These are phyloP conservation scores for Adoxophyes honmai DNA, from an alignment of 1,140 invertebrate genomes.

Conservation along the genomic window DNA sequence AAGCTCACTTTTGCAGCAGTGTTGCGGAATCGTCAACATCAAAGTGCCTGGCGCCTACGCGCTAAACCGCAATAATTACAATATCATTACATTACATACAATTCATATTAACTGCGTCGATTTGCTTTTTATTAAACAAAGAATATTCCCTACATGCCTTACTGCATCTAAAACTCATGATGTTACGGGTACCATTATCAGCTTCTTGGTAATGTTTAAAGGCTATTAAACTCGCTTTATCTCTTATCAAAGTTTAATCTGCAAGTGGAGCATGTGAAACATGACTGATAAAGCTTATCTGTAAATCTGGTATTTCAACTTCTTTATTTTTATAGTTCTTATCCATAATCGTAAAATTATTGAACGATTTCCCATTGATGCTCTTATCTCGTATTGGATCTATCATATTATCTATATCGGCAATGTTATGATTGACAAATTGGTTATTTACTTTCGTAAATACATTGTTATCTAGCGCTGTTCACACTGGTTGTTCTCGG, in stretches of 20 bases:
- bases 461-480: constrained; percentile 39
- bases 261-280: constrained; percentile 43
- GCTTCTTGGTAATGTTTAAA: constrained; percentile 19
- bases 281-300: constrained; percentile 61
- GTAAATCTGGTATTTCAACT: constrained; percentile 53
- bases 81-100: constrained; percentile 35
- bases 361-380: constrained; percentile 45
- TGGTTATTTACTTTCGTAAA: constrained; percentile 37
- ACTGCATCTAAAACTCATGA: too few relatives aligned
- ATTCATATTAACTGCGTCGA: constrained; percentile 19
- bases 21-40: constrained; percentile 58
- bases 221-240: constrained; percentile 63
- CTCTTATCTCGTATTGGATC: constrained; percentile 42
- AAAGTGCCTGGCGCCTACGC: constrained; percentile 56
- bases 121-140: constrained; percentile 19
- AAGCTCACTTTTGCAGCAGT: constrained; percentile 59
- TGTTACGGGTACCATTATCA: background rate
- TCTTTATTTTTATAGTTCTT: constrained; percentile 35
- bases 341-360: constrained; percentile 36
- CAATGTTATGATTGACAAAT: constrained; percentile 49
- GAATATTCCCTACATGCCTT: too few relatives aligned
- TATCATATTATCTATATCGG: constrained; percentile 46
- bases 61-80: constrained; percentile 46
- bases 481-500: constrained; percentile 29
- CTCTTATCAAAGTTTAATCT: constrained; percentile 57